Conservation (phyloP, 2,888 invertebrate species). For the Caenorhabditis panamensis region DNA sequence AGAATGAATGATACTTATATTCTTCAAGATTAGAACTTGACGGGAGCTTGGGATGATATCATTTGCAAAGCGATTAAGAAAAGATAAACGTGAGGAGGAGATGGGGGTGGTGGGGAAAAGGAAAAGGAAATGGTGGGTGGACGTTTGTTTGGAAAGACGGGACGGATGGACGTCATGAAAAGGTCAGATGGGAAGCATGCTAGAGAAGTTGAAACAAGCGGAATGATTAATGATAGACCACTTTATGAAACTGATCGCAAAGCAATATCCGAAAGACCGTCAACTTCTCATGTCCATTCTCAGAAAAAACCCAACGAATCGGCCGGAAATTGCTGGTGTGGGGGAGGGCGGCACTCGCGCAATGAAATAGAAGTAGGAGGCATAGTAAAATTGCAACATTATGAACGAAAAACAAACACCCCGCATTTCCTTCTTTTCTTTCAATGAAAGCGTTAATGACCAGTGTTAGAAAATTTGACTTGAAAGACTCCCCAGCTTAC, state of each 20-base stretch:
- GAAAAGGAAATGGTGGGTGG: constrained; percentile 53
- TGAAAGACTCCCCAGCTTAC: no score
- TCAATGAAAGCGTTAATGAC: constrained; percentile 21
- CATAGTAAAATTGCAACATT: constrained; percentile 52
- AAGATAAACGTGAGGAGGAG: constrained; percentile 14
- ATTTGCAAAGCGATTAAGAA: constrained; percentile 24
- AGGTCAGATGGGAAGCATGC: constrained; percentile 51
- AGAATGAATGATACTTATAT: not conserved
- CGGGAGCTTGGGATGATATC: constrained; percentile 10
- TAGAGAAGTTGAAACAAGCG: not conserved
- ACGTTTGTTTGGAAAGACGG: constrained; percentile 52
- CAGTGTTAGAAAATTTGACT: constrained; percentile 29
- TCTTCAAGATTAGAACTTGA: constrained; percentile 38
- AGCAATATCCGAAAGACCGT: no score
- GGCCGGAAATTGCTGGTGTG: constrained; percentile 15
- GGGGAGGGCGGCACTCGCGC: not conserved
- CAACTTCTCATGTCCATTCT: no score
- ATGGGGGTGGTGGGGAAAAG: constrained; percentile 28
- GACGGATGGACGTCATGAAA: constrained; percentile 42
- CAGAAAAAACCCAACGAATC: not conserved
- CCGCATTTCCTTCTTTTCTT: constrained; percentile 9
- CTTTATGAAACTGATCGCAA: no score
- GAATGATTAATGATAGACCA: not conserved
- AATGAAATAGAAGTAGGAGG: constrained; percentile 25
- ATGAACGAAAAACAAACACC: constrained; percentile 59